Evolutionary conservation across 2,888 invertebrate genomes (phyloP), one percentile per base, ranked within the genome.

Genomic region (Campopleginae sp.): DNA sequence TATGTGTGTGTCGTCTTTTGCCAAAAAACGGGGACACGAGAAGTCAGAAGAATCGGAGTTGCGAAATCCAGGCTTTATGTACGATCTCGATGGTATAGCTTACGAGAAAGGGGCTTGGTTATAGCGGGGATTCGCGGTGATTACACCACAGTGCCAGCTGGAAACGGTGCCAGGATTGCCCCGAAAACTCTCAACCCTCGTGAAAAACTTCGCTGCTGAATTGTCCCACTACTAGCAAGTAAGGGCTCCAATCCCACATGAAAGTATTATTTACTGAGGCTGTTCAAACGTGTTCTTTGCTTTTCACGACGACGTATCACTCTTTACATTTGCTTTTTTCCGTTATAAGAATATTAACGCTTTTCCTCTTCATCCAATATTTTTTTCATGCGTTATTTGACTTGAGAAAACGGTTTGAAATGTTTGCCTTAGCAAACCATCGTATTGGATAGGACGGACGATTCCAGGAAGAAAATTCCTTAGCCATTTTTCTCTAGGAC

Each of bases 71-170:
- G 58, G 80, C 63, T 70, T 83, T 80, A 46, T 65, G n/a, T 86
- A 80, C 80, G 72, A 68, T 63, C 80, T 31, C 31, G 33, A 48
- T 46, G 84, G 82, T 81, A 71, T 84, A 78, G 51, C 46, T 46
- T 78, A 71, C 19, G 89, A 89, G 89, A 89, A 90, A 89, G 89
- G 82, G 82, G 87, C 33, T 66, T 51, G 42, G 84, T 66, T 66
- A 33, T 51, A 76, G 54, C 68, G 8, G 7, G 51, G 80, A 65
- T 71, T 71, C 48, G 68, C 76, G 76, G 84, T 90, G 92, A 92
- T 92, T 92, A 91, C 89, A 86, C 82, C 86, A 71, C 77, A 70
- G 90, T 91, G 92, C 92, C 92, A 92, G 91, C 86, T 89, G 89
- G 88, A 90, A 88, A 79, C 87, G 80, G 88, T 90, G 91, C 91